Evolutionary conservation across 2,888 invertebrate genomes (phyloP).

Genomic region (Lypha dubia): DNA sequence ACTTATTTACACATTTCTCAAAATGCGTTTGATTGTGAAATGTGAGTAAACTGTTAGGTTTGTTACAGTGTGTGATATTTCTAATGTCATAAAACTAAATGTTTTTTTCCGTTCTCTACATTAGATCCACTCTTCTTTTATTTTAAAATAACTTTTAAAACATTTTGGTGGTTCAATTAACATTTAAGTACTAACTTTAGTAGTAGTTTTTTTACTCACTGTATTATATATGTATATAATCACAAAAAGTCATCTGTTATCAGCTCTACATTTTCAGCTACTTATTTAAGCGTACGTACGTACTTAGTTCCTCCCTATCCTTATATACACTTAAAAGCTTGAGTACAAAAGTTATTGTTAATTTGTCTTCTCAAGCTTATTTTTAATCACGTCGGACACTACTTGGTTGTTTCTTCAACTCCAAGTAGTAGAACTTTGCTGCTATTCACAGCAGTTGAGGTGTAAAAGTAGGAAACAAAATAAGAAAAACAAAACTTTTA

Average conservation of each 20-base stretch:
- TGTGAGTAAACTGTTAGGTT: neutral
- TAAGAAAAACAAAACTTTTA: conserved; percentile 21
- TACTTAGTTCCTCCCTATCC: neutral
- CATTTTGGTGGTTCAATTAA: too few species aligned
- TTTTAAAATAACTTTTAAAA: too few species aligned
- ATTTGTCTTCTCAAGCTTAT: conserved; percentile 3
- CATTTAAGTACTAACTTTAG: neutral
- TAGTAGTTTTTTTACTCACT: neutral
- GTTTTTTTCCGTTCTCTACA: too few species aligned
- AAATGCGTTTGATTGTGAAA: neutral
- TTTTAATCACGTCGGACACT: conserved; percentile 1
- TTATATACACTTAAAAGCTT: neutral
- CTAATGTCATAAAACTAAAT: neutral
- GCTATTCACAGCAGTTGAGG: conserved; percentile 10
- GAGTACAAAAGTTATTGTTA: neutral
- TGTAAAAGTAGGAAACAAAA: conserved; percentile 3
- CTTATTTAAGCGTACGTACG: too few species aligned
- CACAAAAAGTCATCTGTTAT: neutral
- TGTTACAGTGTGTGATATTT: too few species aligned
- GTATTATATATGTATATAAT: too few species aligned
- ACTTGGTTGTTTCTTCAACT: neutral
- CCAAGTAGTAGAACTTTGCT: conserved; percentile 3
- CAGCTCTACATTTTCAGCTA: neutral
- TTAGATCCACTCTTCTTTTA: too few species aligned
- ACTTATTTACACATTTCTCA: neutral